Conservation (phyloP, 2,113 vertebrate genomes). For the Myiozetetes cayanensis region DNA sequence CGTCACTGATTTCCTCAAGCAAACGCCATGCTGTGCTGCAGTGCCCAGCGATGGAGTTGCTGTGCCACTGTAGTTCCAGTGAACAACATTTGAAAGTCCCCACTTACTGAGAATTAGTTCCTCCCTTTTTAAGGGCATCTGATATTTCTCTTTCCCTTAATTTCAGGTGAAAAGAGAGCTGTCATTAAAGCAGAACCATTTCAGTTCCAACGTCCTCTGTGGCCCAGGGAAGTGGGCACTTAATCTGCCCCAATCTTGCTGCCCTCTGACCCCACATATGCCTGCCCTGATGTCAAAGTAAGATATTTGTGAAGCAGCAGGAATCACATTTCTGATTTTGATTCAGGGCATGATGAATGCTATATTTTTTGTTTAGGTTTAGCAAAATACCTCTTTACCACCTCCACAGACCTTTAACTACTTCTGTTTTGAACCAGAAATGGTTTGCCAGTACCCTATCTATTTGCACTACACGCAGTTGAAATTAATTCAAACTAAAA, state of each 20-base stretch:
- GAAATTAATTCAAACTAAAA: not conserved
- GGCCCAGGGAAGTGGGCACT: not conserved
- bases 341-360: not conserved
- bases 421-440: not conserved
- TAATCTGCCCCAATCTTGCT: rapidly evolving
- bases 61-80: not conserved
- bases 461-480: not conserved
- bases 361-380: not conserved
- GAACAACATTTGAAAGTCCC: not conserved
- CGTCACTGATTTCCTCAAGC: not conserved
- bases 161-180: not conserved
- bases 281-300: not conserved
- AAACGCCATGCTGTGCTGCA: rapidly evolving
- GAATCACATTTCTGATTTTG: not conserved
- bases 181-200: not conserved
- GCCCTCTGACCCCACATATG: not conserved
- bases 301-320: not conserved
- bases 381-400: not conserved
- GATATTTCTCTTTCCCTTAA: not conserved
- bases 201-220: not conserved
- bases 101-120: not conserved
- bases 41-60: rapidly evolving
- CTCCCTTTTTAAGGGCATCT: not conserved
- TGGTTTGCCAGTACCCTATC: not conserved
- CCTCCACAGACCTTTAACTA: not conserved